A percentile compares a stretch with the other conserved stretches of the same genome.
phyloP scores from a whole-genome alignment of 2,113 vertebrate genomes.

The Misgurnus anguillicaudatus region DNA sequence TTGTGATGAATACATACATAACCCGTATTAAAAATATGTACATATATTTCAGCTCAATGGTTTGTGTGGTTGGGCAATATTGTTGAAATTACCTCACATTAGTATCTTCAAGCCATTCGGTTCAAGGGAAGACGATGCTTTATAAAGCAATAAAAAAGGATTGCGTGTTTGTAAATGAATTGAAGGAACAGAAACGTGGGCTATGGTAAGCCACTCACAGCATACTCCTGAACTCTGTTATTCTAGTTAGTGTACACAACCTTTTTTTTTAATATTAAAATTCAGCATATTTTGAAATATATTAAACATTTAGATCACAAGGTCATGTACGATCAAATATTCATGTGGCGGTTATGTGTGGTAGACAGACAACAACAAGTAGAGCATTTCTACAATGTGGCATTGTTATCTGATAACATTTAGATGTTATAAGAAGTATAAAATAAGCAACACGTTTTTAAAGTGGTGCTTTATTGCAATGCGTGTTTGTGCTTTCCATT shows the following conservation, averaged over 20 bases:
- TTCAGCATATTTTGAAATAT: slow-evolving; percentile 36
- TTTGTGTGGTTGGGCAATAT: background rate
- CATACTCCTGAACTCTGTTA: background rate
- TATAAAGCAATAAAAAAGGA: background rate
- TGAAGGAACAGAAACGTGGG: background rate
- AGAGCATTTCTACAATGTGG: too few relatives aligned
- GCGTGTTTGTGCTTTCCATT: background rate
- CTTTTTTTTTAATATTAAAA: slow-evolving; percentile 24
- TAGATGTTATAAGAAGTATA: too few relatives aligned
- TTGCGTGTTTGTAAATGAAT: slow-evolving; percentile 6
- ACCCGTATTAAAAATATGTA: background rate
- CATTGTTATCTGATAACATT: too few relatives aligned
- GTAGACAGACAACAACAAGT: too few relatives aligned
- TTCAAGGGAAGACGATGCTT: slow-evolving; percentile 8
- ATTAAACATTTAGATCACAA: slow-evolving; percentile 46
- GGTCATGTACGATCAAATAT: slow-evolving; percentile 51
- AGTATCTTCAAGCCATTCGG: slow-evolving; percentile 8
- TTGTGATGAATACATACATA: background rate
- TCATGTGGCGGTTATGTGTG: slow-evolving; percentile 11
- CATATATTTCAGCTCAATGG: background rate
- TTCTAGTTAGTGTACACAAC: slow-evolving; percentile 37
- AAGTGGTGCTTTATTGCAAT: background rate
- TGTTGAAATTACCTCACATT: slow-evolving; percentile 1
- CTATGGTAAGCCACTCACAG: background rate
- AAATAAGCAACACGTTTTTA: background rate